Conservation (phyloP, 2,113 vertebrate genomes). For the Antigone vipio region DNA sequence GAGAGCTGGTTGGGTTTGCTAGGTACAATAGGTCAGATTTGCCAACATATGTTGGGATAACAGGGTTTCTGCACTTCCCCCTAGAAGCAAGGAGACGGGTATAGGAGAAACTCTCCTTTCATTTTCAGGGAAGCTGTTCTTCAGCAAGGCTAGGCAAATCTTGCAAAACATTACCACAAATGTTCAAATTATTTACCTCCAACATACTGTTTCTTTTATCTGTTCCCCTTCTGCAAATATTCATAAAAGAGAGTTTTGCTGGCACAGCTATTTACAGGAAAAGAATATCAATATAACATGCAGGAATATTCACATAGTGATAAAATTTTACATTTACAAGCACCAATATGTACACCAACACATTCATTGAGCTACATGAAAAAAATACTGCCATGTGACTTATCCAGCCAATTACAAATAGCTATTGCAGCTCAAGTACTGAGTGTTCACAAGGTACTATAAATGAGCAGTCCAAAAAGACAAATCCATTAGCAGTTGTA, state of each 20-base stretch:
- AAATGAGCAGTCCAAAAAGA: not conserved
- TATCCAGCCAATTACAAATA: not conserved
- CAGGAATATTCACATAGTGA: conserved; percentile 10
- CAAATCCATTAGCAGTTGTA: conserved; percentile 10
- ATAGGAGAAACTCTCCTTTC: not conserved
- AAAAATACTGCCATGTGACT: not conserved
- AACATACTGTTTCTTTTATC: not conserved
- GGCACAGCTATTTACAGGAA: not conserved
- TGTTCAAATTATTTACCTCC: conserved; percentile 24
- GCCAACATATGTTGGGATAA: not conserved
- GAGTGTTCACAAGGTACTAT: not conserved
- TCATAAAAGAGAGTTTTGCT: not conserved
- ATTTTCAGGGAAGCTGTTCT: not conserved
- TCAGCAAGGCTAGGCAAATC: not conserved
- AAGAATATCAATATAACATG: not conserved
- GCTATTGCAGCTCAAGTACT: not conserved
- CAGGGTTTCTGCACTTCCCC: not conserved
- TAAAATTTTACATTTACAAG: conserved; percentile 7
- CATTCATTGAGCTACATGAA: not conserved
- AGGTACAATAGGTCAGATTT: not conserved
- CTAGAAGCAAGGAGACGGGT: not conserved
- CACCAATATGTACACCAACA: not conserved
- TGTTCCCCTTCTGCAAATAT: not conserved
- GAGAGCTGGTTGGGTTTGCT: not conserved
- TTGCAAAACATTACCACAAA: not conserved